Conservation (phyloP, 2,113 vertebrate species). For the Centropus bengalensis region DNA sequence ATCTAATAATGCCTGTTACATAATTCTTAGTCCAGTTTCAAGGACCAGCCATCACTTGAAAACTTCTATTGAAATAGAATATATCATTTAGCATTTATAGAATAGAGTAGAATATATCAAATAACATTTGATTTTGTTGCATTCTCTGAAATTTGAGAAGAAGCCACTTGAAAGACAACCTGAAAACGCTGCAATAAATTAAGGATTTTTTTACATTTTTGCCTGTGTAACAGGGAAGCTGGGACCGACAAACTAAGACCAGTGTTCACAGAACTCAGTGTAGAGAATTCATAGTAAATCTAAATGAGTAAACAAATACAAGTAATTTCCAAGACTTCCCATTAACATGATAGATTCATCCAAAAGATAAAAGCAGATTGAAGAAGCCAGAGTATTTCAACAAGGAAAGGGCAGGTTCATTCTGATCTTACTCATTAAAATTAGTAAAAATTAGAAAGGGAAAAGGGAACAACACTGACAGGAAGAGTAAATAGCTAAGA, state of each 20-base stretch:
- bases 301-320: not conserved
- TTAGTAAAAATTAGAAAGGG: not conserved
- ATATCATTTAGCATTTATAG: too few relatives aligned
- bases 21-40: not conserved
- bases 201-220: not conserved
- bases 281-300: not conserved
- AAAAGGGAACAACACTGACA: not conserved
- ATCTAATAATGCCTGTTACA: not conserved
- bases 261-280: not conserved
- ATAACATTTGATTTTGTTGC: not conserved
- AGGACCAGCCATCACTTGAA: not conserved
- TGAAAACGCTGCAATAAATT: not conserved
- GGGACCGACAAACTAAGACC: not conserved
- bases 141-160: not conserved
- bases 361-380: not conserved
- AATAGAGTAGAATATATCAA: too few relatives aligned
- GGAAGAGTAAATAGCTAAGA: not conserved
- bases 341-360: not conserved
- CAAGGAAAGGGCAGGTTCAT: not conserved
- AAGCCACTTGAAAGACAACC: not conserved
- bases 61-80: not conserved
- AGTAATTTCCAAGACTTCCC: not conserved
- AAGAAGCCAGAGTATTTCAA: not conserved
- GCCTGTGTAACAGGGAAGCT: not conserved
- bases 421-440: not conserved